phyloP scores from a whole-genome alignment of 2,797 vertebrate genomes.

The Podarcis siculus region DNA sequence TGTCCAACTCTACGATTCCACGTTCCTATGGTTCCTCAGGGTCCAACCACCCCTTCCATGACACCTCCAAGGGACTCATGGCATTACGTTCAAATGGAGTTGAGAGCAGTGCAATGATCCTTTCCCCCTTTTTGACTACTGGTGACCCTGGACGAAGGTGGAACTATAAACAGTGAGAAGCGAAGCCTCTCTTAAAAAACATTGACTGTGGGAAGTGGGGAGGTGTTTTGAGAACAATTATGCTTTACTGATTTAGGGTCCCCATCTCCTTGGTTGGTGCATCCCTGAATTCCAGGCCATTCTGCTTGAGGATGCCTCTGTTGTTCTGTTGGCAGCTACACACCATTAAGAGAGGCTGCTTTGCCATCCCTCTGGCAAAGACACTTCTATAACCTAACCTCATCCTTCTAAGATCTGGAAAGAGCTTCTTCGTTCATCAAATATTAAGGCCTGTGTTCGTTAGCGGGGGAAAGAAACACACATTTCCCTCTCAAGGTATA shows the following conservation, averaged over 20 bases:
- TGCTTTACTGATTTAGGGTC: not conserved
- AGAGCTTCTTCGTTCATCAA: not conserved
- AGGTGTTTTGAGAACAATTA: not conserved
- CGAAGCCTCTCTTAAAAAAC: not conserved
- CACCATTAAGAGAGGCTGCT: not conserved
- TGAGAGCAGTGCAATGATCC: not conserved
- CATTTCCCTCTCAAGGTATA: not conserved
- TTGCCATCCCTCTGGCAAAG: conserved; percentile 2
- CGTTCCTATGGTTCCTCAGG: too few relatives aligned
- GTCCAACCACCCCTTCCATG: too few relatives aligned
- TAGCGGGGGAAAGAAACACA: not conserved
- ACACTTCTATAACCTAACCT: accelerated
- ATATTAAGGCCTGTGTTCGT: not conserved
- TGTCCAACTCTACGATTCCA: too few relatives aligned
- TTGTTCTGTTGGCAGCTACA: not conserved
- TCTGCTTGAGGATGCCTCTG: not conserved
- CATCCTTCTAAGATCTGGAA: not conserved
- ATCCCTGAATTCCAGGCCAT: not conserved
- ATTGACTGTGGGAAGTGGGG: too few relatives aligned
- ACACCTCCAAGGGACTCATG: too few relatives aligned
- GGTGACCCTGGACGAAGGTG: not conserved
- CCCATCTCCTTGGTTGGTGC: not conserved
- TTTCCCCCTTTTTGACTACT: too few relatives aligned
- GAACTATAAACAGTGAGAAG: not conserved
- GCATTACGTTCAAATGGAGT: not conserved